phyloP scores from a whole-genome alignment of 2,888 invertebrate species.

The Cremastinae sp. region DNA sequence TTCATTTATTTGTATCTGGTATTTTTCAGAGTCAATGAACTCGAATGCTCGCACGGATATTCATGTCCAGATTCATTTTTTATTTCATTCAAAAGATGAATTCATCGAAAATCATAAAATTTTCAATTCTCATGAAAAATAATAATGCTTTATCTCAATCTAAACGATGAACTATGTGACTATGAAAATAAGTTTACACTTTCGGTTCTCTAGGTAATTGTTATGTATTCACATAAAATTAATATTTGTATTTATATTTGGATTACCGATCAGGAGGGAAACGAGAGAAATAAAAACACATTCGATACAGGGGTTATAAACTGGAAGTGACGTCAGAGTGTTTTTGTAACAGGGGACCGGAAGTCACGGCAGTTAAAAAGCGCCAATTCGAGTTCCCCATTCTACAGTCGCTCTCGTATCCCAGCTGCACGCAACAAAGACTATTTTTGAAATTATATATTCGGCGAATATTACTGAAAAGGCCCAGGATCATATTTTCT shows the following conservation, averaged over 20 bases:
- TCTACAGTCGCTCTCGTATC: slow-evolving; percentile 49
- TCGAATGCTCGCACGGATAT: no score
- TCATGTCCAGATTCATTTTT: no score
- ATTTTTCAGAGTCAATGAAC: no score
- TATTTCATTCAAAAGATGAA: no score
- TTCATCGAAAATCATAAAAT: no score
- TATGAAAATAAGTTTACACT: no score
- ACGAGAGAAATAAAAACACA: neutral
- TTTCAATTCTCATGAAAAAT: no score
- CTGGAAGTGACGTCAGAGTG: slow-evolving; percentile 65
- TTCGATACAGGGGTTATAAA: slow-evolving; percentile 35
- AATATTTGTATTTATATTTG: slow-evolving; percentile 8
- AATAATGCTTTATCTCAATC: no score
- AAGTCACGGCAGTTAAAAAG: slow-evolving; percentile 70
- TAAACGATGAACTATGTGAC: no score
- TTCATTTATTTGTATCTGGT: no score
- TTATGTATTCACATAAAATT: no score
- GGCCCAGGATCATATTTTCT: slow-evolving; percentile 11
- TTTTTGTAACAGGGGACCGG: slow-evolving; percentile 64
- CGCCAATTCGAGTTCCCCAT: slow-evolving; percentile 34
- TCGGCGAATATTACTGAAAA: slow-evolving; percentile 9
- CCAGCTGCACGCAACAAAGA: slow-evolving; percentile 67
- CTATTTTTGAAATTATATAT: slow-evolving; percentile 66
- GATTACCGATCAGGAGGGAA: slow-evolving; percentile 14
- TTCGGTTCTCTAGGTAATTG: no score